Conservation (phyloP, 2,888 invertebrate species). For the Limnephilus auricula region DNA sequence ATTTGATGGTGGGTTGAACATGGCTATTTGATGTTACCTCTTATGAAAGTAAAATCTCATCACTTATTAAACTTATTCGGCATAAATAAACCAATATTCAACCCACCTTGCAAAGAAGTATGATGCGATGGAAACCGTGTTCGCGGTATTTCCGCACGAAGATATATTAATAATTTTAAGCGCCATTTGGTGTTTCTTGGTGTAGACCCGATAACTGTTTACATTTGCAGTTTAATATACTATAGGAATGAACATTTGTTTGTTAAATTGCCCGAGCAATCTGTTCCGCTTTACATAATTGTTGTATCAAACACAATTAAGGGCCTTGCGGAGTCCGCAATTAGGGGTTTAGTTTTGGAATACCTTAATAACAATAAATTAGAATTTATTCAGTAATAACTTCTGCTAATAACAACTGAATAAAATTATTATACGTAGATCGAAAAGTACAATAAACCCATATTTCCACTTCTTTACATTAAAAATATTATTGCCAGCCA, state of each 20-base stretch:
- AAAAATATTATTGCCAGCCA: not conserved
- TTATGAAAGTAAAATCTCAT: not conserved
- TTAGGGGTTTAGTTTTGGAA: not conserved
- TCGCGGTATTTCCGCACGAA: not conserved
- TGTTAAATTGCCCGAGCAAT: conserved; percentile 29
- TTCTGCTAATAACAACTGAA: not conserved
- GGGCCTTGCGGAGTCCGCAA: not conserved
- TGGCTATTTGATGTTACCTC: conserved; percentile 12
- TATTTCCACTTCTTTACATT: not conserved
- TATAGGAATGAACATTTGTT: not conserved
- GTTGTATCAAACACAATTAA: conserved; percentile 15
- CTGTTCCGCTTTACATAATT: conserved; percentile 37
- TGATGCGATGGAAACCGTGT: not conserved
- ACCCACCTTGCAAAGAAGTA: conserved; percentile 11
- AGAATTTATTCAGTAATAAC: conserved; percentile 9
- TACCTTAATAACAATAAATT: not conserved
- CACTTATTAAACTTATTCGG: not conserved
- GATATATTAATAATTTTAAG: conserved; percentile 39
- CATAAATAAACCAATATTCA: conserved; percentile 33
- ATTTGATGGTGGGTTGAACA: conserved; percentile 14
- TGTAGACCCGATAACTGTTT: conserved; percentile 23
- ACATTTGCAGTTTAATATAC: conserved; percentile 26
- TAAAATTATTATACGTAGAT: not conserved
- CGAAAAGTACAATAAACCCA: too few species aligned
- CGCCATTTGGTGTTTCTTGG: conserved; percentile 29